Conservation (phyloP, 1,140 invertebrate genomes). For the Trigoniulus corallinus region DNA sequence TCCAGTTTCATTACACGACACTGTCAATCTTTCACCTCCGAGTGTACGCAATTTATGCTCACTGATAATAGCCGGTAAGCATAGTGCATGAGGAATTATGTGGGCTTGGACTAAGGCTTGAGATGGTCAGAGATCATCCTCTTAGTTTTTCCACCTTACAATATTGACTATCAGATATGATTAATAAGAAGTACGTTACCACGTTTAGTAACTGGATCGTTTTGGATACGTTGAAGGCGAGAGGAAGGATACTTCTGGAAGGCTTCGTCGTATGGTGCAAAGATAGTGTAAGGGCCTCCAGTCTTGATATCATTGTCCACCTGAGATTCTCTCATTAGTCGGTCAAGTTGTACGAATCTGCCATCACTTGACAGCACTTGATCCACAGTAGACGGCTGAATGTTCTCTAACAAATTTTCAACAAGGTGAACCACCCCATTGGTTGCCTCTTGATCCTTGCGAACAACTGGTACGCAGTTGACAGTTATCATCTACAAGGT, state of each 20-base stretch:
- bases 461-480: constrained; percentile 32
- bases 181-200: constrained; percentile 15
- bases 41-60: constrained; percentile 25
- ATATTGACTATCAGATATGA: no score
- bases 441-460: constrained; percentile 36
- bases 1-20: constrained; percentile 26
- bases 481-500: constrained; percentile 36
- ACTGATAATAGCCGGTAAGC: constrained; percentile 28
- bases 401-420: constrained; percentile 42
- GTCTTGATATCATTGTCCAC: constrained; percentile 20
- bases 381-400: constrained; percentile 16
- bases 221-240: constrained; percentile 23
- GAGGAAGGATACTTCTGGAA: constrained; percentile 31
- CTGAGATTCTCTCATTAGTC: constrained; percentile 33
- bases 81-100: constrained; percentile 29
- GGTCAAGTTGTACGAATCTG: constrained; percentile 34
- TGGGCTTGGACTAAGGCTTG: constrained; percentile 19
- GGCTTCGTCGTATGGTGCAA: constrained; percentile 43
- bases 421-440: constrained; percentile 53
- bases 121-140: background rate
- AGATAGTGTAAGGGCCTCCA: constrained; percentile 33
- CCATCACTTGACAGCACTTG: constrained; percentile 26
- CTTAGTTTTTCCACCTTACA: background rate
- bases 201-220: constrained; percentile 22
- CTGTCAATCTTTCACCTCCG: constrained; percentile 18